Evolutionary conservation across 92 coral and sea anemone species (phyloP).

Genomic region (Phymanthus crucifer): DNA sequence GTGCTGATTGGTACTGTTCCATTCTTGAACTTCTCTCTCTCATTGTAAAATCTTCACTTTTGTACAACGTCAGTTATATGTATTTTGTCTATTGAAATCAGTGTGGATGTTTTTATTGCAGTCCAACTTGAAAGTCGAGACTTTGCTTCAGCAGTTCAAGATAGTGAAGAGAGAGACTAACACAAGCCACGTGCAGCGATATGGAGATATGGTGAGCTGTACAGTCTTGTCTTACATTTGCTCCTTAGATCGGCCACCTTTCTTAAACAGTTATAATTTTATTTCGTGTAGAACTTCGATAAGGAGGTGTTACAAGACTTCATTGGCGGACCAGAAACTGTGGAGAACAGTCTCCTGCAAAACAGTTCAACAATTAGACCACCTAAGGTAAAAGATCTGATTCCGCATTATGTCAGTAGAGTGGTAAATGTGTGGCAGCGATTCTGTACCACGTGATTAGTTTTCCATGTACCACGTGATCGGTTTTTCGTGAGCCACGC

Average conservation of each 20-base stretch:
- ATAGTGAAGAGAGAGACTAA: conserved; percentile 77
- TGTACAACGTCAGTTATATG: neutral
- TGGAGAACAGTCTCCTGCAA: neutral
- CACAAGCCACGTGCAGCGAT: conserved; percentile 87
- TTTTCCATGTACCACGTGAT: no score
- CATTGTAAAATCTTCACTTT: no score
- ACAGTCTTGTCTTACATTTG: neutral
- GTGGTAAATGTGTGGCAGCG: no score
- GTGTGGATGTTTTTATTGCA: conserved; percentile 13
- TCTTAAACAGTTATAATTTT: no score
- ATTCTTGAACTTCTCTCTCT: no score
- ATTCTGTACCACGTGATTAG: no score
- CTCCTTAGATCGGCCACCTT: no score
- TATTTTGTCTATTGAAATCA: neutral
- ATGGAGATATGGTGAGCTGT: conserved; percentile 82
- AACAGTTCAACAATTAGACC: neutral
- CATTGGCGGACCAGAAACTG: conserved; percentile 71
- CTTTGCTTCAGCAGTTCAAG: conserved; percentile 70
- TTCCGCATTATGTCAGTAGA: no score
- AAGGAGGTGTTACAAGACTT: conserved; percentile 67
- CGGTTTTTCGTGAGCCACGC: no score
- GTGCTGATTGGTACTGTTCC: no score
- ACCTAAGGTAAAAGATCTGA: conserved; percentile 5
- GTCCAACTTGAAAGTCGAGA: conserved; percentile 72
- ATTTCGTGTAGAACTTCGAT: conserved; percentile 51